Conservation (phyloP, 2,888 invertebrate genomes). For the Arrhopalites spinosus region DNA sequence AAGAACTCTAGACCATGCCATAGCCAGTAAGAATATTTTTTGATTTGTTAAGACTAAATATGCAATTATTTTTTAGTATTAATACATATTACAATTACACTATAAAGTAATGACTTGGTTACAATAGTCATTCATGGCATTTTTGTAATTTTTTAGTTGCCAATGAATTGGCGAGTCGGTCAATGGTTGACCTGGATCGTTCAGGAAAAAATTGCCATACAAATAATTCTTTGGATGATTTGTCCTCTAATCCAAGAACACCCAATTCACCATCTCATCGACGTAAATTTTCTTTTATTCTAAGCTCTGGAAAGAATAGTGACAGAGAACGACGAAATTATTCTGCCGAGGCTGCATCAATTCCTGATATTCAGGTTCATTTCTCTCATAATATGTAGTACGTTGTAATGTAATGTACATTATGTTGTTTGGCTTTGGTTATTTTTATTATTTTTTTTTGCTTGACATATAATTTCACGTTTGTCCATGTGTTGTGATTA, state of each 20-base stretch:
- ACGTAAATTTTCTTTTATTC: constrained; percentile 76
- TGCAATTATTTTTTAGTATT: too few species aligned
- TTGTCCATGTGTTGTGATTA: not conserved
- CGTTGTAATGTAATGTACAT: constrained; percentile 5
- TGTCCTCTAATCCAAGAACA: constrained; percentile 61
- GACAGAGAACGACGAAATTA: constrained; percentile 81
- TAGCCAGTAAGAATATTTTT: constrained; percentile 64
- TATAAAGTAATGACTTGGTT: too few species aligned
- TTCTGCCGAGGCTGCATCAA: constrained; percentile 83
- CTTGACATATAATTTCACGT: not conserved
- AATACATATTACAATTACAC: too few species aligned
- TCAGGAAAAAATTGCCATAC: constrained; percentile 51
- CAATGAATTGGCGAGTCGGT: constrained; percentile 83
- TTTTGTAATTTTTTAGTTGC: too few species aligned
- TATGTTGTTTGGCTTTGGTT: not conserved
- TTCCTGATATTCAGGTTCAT: constrained; percentile 83
- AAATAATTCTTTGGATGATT: constrained; percentile 56
- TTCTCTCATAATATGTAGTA: not conserved
- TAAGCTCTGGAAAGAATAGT: constrained; percentile 63
- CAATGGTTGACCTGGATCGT: constrained; percentile 60
- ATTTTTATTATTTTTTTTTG: constrained; percentile 40
- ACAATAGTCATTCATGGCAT: too few species aligned
- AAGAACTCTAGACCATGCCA: constrained; percentile 87
- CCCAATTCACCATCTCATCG: constrained; percentile 73
- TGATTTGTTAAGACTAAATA: too few species aligned